phyloP scores from a whole-genome alignment of 1,140 invertebrate species.

The Micrasema longulum region DNA sequence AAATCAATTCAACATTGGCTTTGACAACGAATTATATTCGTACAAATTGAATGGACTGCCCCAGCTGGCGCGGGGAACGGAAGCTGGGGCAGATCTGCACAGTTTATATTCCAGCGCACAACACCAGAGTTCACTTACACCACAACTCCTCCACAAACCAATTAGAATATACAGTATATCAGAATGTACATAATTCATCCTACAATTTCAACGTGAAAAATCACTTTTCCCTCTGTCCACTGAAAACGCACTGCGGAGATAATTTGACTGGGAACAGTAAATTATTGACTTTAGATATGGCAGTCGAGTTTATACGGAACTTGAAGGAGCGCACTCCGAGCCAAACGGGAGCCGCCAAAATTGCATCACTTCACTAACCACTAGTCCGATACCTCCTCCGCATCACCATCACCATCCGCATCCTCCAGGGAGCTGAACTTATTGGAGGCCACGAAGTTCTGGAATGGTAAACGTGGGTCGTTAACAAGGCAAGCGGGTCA shows the following conservation, averaged over 20 bases:
- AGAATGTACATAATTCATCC: conserved; percentile 38
- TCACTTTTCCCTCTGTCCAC: conserved; percentile 45
- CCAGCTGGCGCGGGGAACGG: conserved; percentile 28
- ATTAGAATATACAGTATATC: conserved; percentile 38
- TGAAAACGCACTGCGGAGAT: conserved; percentile 35
- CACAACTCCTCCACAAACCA: conserved; percentile 21
- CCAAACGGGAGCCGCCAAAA: neutral
- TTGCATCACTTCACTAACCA: neutral
- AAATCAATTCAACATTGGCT: conserved; percentile 29
- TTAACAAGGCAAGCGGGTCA: no score
- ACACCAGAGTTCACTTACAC: conserved; percentile 49
- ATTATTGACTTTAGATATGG: conserved; percentile 35
- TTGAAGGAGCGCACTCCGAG: no score
- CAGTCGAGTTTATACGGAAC: conserved; percentile 18
- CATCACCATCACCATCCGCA: conserved; percentile 57
- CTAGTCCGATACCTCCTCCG: conserved; percentile 58
- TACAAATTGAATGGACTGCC: conserved; percentile 44
- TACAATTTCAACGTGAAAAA: conserved; percentile 27
- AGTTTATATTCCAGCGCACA: conserved; percentile 49
- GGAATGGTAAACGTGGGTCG: conserved; percentile 56
- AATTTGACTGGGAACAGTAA: conserved; percentile 34
- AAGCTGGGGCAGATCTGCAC: conserved; percentile 47
- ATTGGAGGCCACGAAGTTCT: conserved; percentile 75
- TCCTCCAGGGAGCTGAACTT: conserved; percentile 69
- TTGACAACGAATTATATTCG: conserved; percentile 23